Evolutionary conservation across 1,140 invertebrate genomes (phyloP).

Genomic region (Planococcus citri): DNA sequence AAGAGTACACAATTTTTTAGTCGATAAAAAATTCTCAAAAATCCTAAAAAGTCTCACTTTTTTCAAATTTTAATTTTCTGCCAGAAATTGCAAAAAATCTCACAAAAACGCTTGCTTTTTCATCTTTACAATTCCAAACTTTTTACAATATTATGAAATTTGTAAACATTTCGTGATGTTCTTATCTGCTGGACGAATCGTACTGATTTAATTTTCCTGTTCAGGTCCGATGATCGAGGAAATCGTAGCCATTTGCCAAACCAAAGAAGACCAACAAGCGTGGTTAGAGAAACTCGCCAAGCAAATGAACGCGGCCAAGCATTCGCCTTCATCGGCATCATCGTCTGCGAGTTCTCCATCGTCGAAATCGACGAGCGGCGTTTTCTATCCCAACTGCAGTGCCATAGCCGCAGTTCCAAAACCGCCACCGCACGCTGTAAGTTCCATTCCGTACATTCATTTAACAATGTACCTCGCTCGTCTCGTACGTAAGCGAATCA

Average conservation of each 20-base stretch:
- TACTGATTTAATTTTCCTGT: too few species aligned
- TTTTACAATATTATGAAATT: too few species aligned
- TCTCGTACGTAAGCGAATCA: conserved; percentile 53
- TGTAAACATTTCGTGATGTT: too few species aligned
- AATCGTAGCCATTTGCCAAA: conserved; percentile 73
- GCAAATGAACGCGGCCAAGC: conserved; percentile 36
- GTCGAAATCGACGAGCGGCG: background rate
- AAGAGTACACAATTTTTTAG: too few species aligned
- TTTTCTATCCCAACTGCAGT: background rate
- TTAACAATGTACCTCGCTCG: conserved; percentile 60
- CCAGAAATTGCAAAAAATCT: too few species aligned
- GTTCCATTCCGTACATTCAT: conserved; percentile 50
- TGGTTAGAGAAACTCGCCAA: conserved; percentile 69
- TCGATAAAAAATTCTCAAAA: too few species aligned
- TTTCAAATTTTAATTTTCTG: too few species aligned
- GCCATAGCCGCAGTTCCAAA: background rate
- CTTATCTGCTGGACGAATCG: too few species aligned
- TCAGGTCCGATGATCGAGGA: conserved; percentile 82
- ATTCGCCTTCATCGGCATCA: background rate
- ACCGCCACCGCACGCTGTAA: conserved; percentile 25
- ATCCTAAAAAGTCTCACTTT: too few species aligned
- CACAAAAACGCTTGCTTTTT: too few species aligned
- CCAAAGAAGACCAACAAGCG: conserved; percentile 64
- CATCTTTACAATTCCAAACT: too few species aligned
- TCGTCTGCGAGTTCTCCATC: background rate